These are phyloP conservation scores for Balanococcus diminutus DNA, from an alignment of 2,888 invertebrate genomes.

Conservation along the genomic window DNA sequence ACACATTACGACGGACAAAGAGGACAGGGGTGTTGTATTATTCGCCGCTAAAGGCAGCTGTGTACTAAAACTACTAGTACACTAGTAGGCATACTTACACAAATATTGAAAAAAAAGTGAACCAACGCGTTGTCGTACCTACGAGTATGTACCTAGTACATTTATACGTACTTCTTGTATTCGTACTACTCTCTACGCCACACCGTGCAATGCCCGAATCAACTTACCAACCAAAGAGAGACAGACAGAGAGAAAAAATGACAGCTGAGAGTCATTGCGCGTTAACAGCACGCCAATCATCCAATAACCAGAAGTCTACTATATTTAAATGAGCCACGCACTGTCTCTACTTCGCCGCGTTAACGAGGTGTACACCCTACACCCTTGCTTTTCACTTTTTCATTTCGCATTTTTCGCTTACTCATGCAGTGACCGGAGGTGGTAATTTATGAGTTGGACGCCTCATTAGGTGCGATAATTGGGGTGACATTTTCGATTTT, in stretches of 20 bases:
- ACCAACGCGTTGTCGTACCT: background rate
- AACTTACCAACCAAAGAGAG: background rate
- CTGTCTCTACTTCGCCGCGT: background rate
- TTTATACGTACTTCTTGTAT: background rate
- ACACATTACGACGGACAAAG: constrained; percentile 21
- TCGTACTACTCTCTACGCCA: no score
- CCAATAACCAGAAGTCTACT: constrained; percentile 20
- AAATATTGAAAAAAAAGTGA: constrained; percentile 46
- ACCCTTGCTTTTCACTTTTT: constrained; percentile 23
- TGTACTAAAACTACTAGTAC: constrained; percentile 34
- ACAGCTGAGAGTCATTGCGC: constrained; percentile 52
- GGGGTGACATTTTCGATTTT: background rate
- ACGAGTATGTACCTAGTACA: no score
- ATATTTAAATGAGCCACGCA: constrained; percentile 17
- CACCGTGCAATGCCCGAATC: constrained; percentile 4
- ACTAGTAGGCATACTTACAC: constrained; percentile 43
- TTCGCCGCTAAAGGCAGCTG: constrained; percentile 47
- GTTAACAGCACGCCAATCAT: constrained; percentile 52
- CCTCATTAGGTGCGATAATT: background rate
- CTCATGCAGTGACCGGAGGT: constrained; percentile 23
- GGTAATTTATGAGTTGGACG: constrained; percentile 5
- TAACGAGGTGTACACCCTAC: constrained; percentile 31
- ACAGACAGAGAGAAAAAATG: constrained; percentile 33
- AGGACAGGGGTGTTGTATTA: constrained; percentile 50
- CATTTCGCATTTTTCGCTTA: background rate